Evolutionary conservation across 2,113 vertebrate genomes (phyloP).

Genomic region (Austrofundulus limnaeus): DNA sequence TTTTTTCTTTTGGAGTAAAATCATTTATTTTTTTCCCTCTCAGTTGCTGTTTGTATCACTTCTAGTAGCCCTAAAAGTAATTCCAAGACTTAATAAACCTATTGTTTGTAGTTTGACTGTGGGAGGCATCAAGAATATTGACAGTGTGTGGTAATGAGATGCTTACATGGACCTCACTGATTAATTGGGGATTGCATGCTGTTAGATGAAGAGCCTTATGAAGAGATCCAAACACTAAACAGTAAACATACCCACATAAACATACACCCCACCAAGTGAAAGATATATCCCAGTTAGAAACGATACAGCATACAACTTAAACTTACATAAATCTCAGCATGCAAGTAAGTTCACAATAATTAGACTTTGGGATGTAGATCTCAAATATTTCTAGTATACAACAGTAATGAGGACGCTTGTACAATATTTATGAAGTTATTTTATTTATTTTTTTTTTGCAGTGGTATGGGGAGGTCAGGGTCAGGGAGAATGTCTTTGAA

Average conservation of each 20-base stretch:
- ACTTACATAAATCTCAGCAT: slow-evolving; percentile 18
- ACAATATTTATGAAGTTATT: too few relatives aligned
- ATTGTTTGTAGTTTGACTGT: slow-evolving; percentile 20
- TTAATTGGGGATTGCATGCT: slow-evolving; percentile 30
- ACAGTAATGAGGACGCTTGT: background rate
- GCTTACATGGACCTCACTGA: slow-evolving; percentile 12
- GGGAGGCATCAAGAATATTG: slow-evolving; percentile 19
- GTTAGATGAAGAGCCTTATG: background rate
- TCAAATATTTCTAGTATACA: background rate
- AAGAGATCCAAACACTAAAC: background rate
- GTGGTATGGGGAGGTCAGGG: too few relatives aligned
- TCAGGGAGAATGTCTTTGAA: background rate
- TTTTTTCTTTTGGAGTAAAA: too few relatives aligned
- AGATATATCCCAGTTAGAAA: background rate
- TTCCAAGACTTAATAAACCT: slow-evolving; percentile 37
- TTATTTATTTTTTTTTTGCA: too few relatives aligned
- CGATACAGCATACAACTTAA: background rate
- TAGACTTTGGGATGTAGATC: slow-evolving; percentile 8
- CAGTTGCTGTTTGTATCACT: background rate
- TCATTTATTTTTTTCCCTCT: too few relatives aligned
- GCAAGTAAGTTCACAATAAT: background rate
- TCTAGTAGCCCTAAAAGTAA: slow-evolving; percentile 15
- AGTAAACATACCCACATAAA: background rate
- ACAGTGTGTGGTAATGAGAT: slow-evolving; percentile 35
- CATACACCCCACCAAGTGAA: background rate